These are phyloP conservation scores for Eilema griseolum DNA, from an alignment of 2,888 invertebrate species.

Conservation along the genomic window DNA sequence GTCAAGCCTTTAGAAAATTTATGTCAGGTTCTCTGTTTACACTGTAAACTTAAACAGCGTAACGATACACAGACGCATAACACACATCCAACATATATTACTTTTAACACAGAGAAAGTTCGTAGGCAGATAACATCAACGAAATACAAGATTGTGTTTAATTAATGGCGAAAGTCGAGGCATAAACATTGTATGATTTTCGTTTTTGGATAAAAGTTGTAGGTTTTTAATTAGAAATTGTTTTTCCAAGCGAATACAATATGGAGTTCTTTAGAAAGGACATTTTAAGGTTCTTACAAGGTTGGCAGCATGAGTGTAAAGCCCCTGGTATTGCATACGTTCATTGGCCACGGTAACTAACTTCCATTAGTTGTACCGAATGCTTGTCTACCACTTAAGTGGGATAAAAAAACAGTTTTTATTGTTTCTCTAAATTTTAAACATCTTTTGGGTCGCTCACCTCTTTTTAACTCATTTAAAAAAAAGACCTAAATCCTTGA, in stretches of 20 bases:
- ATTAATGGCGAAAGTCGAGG: conserved; percentile 35
- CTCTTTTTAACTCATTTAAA: background rate
- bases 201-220: background rate
- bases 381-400: too few species aligned
- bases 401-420: too few species aligned
- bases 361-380: too few species aligned
- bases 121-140: conserved; percentile 36
- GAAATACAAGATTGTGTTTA: conserved; percentile 27
- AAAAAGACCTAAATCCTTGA: background rate
- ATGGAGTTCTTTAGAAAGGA: too few species aligned
- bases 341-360: too few species aligned
- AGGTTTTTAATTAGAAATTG: background rate
- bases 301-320: too few species aligned
- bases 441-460: background rate
- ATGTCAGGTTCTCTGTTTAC: conserved; percentile 23
- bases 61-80: conserved; percentile 25
- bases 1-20: background rate
- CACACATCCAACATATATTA: conserved; percentile 18
- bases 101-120: conserved; percentile 36
- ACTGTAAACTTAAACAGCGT: conserved; percentile 31
- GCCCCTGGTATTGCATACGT: too few species aligned
- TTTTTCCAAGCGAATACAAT: too few species aligned
- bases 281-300: too few species aligned
- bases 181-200: conserved; percentile 1
- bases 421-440: too few species aligned